Base-by-base conservation (phyloP, 23 tunicate species). In the Trididemnum miniatum region DNA sequence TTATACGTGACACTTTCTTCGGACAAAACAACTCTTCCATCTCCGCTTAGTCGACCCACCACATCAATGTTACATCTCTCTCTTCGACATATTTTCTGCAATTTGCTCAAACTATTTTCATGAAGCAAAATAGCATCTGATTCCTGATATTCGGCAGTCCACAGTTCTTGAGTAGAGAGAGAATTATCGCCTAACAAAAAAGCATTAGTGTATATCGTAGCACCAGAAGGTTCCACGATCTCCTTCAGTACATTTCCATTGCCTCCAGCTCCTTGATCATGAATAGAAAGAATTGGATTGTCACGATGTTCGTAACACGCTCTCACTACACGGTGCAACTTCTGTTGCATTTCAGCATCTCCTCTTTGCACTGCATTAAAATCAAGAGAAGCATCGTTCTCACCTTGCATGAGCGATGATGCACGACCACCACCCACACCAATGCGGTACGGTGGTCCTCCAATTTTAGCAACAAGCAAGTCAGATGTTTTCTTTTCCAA, bases 381-480 rank as follows among this genome's bases (percentile, higher is more conserved):
- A 64, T 92, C 97, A 20, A 87, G 88, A 62, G 52, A 59, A 31
- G 65, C 71, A 49, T 83, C 73, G 37, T 92, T 87, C 18, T 83
- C 88, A 36, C 91, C 97, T 31, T 92, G 97, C 84, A 92, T 84
- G 31, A 71, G 85, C n/a, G 97, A 92, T 37, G 97, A 92, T 25
- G 97, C 97, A 51, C 88, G 78, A n/a, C 97, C 97, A 31, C 97
- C 97, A 39, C 97, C 97, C 34, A 92, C 91, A 2, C 97, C 97
- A 49, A 92, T 92, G 2, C 91, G 33, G 71, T 91, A 85, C 35
- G 82, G 86, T 1, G 95, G 95, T 1, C 87, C 87, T 23, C 97
- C 97, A 71, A 92, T 83, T 65, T 92, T 92, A 31, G 89, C 89
- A 29, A 92, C 97, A 27, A 92, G 82, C 44, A 87, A 30, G 34